Evolutionary conservation across 1,140 invertebrate species (phyloP).

Genomic region (Microplitis demolitor): DNA sequence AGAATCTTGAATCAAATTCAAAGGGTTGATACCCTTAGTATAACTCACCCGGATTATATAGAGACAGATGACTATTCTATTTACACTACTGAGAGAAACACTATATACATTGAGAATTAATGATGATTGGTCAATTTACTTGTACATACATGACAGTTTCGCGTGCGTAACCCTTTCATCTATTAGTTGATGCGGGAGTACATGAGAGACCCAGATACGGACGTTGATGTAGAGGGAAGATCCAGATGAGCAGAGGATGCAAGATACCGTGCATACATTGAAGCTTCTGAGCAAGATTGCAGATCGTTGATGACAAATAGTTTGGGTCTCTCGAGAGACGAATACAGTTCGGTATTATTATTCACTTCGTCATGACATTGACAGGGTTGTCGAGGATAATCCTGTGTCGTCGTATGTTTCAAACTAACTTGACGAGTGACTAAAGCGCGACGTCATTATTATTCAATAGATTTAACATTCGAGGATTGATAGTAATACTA

Average conservation of each 20-base stretch:
- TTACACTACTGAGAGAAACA: neutral
- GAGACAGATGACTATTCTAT: neutral
- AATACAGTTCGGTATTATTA: neutral
- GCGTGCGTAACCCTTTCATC: neutral
- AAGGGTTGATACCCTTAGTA: neutral
- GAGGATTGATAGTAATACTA: too few relatives aligned
- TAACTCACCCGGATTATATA: neutral
- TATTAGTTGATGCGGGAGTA: neutral
- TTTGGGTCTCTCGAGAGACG: neutral
- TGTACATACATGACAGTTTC: constrained; percentile 1
- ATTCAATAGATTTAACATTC: too few relatives aligned
- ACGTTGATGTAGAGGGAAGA: neutral
- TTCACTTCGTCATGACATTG: too few relatives aligned
- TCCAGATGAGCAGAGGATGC: neutral
- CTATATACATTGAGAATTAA: neutral
- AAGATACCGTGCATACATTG: too few relatives aligned
- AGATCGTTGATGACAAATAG: neutral
- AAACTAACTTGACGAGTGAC: too few relatives aligned
- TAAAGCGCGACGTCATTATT: too few relatives aligned
- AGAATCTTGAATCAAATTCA: constrained; percentile 1
- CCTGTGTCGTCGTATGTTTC: too few relatives aligned
- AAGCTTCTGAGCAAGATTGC: neutral
- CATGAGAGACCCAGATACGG: neutral
- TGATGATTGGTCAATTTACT: constrained; percentile 14
- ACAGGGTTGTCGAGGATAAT: too few relatives aligned